Base-by-base conservation (phyloP, 2,888 invertebrate genomes). In the Rhabditoides inermis region DNA sequence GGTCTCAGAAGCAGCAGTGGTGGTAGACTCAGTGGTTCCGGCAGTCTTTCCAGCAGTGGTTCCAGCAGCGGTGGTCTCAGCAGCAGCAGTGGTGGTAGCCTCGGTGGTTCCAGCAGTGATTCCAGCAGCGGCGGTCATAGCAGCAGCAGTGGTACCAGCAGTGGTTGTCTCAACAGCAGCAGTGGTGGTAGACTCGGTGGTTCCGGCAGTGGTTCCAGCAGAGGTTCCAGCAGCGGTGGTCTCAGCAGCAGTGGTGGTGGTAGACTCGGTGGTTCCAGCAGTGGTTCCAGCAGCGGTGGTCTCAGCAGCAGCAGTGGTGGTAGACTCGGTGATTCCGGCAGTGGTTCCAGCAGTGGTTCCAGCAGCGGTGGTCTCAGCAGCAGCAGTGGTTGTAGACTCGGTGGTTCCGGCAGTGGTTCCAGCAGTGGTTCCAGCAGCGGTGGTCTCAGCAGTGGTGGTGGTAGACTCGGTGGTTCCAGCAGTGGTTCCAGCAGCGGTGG, bases 301-400 rank as follows among this genome's bases (percentile, higher is more conserved):
- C 18, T 46, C 45, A 42, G 46, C 27, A 22, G 48, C 37, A 18
- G 49, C 20, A 3, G 35, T n/a, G 2, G 51, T 44, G 2, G 46
- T 26, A 3, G 22, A 36, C 27, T 39, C 2, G 52, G 49, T n/a
- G 27, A 18, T 26, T n/a, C 45, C 15, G 36, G 46, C 5, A 28
- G 12, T n/a, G 37, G 25, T 37, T n/a, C 45, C 45, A 35, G 36
- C 12, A 20, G 26, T 23, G 41, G 23, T 41, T 3, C 41, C 26
- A 15, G 15, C n/a, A n/a, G n/a, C n/a, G n/a, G n/a, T n/a, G n/a
- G 26, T 3, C 2, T n/a, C n/a, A 20, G 44, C 28, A n/a, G 25
- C 27, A 26, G 22, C 44, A 22, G 22, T 28, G 18, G 44, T 4
- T 20, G 44, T 44, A 18, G 26, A 20, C 27, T 20, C 44, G 1